These are phyloP conservation scores for Gadus macrocephalus DNA, from an alignment of 2,113 vertebrate species.

Conservation along the genomic window DNA sequence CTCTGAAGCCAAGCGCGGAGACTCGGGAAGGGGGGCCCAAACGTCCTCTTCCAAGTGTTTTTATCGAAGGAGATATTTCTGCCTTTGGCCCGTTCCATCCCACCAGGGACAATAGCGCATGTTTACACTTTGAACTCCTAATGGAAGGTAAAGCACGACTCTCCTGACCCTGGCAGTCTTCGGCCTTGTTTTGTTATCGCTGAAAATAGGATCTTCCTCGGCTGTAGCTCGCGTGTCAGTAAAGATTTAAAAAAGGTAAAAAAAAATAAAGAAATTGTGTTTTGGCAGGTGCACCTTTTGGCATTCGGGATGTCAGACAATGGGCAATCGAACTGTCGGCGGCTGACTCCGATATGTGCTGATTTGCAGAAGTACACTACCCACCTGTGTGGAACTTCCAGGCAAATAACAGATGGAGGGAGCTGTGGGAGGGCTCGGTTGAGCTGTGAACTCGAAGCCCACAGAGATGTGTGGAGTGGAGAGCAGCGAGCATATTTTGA, in stretches of 20 bases:
- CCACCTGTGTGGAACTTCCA: constrained; percentile 9
- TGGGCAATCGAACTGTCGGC: no score
- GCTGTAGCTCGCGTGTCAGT: no score
- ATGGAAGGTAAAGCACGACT: constrained; percentile 52
- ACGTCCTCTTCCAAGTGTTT: constrained; percentile 63
- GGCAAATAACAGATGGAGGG: constrained; percentile 27
- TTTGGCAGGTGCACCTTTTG: no score
- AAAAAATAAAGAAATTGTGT: no score
- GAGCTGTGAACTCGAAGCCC: constrained; percentile 16
- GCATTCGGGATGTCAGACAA: no score
- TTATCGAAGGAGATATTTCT: constrained; percentile 68
- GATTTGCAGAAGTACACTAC: no score
- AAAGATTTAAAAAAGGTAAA: no score
- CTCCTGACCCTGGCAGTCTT: background rate
- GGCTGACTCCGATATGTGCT: no score
- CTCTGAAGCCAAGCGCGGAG: constrained; percentile 40
- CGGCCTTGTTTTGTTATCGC: background rate
- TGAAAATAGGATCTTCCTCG: no score
- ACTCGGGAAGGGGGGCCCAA: constrained; percentile 47
- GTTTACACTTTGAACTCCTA: constrained; percentile 53
- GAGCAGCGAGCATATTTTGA: background rate
- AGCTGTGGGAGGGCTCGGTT: constrained; percentile 20
- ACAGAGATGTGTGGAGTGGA: background rate
- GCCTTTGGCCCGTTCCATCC: constrained; percentile 53
- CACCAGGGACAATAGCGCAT: constrained; percentile 51